Evolutionary conservation across 2,113 vertebrate species (phyloP).

Genomic region (Leptodactylus fuscus): DNA sequence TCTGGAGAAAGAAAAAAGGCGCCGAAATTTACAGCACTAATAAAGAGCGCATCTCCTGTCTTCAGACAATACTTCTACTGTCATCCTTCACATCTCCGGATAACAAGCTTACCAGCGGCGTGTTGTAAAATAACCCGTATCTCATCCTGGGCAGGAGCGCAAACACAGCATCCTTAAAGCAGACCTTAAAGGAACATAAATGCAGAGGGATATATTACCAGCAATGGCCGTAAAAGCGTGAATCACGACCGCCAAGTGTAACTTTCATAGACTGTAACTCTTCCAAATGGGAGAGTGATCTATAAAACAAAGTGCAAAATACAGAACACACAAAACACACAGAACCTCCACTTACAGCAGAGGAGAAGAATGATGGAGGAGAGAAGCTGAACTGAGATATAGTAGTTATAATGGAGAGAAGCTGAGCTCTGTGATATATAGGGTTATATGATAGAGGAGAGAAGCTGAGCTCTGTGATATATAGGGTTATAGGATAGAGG

Average conservation of each 20-base stretch:
- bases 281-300: too few relatives aligned
- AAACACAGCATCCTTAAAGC: conserved; percentile 92
- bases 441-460: too few relatives aligned
- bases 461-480: too few relatives aligned
- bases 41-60: conserved; percentile 9
- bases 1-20: conserved; percentile 75
- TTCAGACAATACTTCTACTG: conserved; percentile 18
- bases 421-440: too few relatives aligned
- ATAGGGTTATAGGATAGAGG: too few relatives aligned
- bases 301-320: too few relatives aligned
- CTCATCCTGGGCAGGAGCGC: conserved; percentile 94
- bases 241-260: background rate
- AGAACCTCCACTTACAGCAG: too few relatives aligned
- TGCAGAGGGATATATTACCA: background rate
- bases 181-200: conserved; percentile 78
- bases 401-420: too few relatives aligned
- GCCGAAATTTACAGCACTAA: conserved; percentile 9
- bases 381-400: too few relatives aligned
- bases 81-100: conserved; percentile 13
- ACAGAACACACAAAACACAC: too few relatives aligned
- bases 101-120: conserved; percentile 85
- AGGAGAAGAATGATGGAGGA: too few relatives aligned
- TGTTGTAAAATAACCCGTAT: conserved; percentile 96
- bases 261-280: too few relatives aligned
- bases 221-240: background rate